Evolutionary conservation across 2,888 invertebrate genomes (phyloP).

Genomic region (Apomyelois bistriatella): DNA sequence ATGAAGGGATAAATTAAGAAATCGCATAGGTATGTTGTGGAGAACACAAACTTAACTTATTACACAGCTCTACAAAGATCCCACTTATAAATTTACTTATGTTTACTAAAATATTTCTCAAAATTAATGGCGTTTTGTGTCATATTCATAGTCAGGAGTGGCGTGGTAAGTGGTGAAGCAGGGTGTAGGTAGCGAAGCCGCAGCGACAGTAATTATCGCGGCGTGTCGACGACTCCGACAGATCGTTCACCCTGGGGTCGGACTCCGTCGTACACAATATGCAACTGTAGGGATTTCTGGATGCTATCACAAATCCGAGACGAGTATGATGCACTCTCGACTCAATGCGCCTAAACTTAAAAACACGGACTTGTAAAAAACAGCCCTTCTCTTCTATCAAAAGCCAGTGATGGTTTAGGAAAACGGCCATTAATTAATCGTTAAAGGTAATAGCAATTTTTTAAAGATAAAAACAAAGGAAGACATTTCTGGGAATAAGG

Average conservation of each 20-base stretch:
- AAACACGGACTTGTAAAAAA: not conserved
- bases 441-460: too few species aligned
- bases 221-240: conserved; percentile 73
- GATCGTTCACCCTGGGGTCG: conserved; percentile 77
- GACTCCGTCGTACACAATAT: conserved; percentile 41
- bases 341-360: conserved; percentile 22
- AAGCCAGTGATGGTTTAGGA: too few species aligned
- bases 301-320: conserved; percentile 58
- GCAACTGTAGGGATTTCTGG: conserved; percentile 57
- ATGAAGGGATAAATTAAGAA: too few species aligned
- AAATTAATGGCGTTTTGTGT: not conserved
- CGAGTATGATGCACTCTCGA: conserved; percentile 21
- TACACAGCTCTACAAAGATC: too few species aligned
- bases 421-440: too few species aligned
- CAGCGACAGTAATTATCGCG: conserved; percentile 74
- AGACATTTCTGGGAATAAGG: too few species aligned
- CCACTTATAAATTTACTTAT: too few species aligned
- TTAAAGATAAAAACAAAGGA: too few species aligned
- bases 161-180: conserved; percentile 23
- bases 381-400: too few species aligned
- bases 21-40: too few species aligned
- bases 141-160: not conserved
- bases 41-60: too few species aligned
- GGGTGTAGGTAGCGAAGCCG: conserved; percentile 48
- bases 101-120: too few species aligned